Conservation (phyloP, 2,888 invertebrate species). For the Geophilus truncorum region DNA sequence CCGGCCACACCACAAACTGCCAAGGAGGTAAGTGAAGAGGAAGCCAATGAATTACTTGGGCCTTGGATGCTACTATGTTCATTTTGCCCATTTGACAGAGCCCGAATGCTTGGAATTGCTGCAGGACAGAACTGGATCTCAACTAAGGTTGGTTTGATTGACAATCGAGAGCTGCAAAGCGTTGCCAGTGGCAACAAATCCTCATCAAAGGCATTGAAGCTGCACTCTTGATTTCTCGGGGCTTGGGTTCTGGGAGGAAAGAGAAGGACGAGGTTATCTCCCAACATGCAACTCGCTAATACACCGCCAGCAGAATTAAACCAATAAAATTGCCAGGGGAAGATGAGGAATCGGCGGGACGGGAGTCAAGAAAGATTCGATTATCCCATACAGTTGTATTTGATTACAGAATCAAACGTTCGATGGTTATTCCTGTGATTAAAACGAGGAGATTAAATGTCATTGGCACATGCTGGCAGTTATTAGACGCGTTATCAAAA, state of each 20-base stretch:
- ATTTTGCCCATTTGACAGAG: background rate
- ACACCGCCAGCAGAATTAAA: background rate
- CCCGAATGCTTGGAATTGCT: constrained; percentile 2
- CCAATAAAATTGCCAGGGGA: background rate
- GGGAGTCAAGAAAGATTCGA: background rate
- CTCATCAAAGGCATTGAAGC: constrained; percentile 2
- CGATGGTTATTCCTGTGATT: background rate
- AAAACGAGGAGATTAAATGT: background rate
- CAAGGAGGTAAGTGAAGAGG: background rate
- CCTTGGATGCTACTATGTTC: background rate
- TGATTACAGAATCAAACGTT: background rate
- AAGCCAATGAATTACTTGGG: background rate
- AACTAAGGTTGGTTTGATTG: background rate
- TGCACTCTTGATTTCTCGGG: background rate
- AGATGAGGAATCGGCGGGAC: background rate
- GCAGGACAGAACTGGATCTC: background rate
- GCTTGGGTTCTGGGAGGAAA: background rate
- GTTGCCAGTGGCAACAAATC: background rate
- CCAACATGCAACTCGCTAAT: background rate
- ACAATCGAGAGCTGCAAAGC: background rate
- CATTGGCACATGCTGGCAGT: background rate
- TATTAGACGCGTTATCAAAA: background rate
- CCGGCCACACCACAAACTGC: background rate
- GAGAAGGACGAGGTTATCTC: background rate
- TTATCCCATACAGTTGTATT: background rate